A percentile compares a stretch with the other conserved stretches of the same genome.
phyloP scores from a whole-genome alignment of 2,888 invertebrate genomes.

The Xiphydria camelus region DNA sequence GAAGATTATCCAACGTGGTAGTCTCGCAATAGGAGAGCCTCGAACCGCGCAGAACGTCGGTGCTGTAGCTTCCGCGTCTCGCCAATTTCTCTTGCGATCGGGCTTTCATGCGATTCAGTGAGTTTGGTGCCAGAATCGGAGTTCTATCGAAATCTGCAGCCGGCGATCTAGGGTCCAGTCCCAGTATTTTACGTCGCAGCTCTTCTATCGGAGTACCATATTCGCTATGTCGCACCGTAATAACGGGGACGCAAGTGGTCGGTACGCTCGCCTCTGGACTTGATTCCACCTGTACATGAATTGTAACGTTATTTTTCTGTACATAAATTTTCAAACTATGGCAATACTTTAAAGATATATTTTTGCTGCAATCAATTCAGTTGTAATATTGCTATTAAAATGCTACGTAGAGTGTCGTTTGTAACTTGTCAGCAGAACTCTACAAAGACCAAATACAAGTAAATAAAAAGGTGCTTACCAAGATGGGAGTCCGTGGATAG shows the following conservation, averaged over 20 bases:
- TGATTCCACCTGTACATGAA: too few relatives aligned
- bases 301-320: too few relatives aligned
- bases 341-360: too few relatives aligned
- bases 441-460: too few relatives aligned
- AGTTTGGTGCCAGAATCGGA: slow-evolving; percentile 41
- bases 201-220: not conserved
- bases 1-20: slow-evolving; percentile 25
- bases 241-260: not conserved
- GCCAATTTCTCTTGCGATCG: slow-evolving; percentile 22
- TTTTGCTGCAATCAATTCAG: too few relatives aligned
- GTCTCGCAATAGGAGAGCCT: slow-evolving; percentile 39
- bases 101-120: slow-evolving; percentile 21
- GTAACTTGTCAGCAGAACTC: too few relatives aligned
- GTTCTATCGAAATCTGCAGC: slow-evolving; percentile 48
- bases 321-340: too few relatives aligned
- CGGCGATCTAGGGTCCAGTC: slow-evolving; percentile 49
- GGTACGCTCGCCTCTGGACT: too few relatives aligned
- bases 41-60: slow-evolving; percentile 12
- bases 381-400: too few relatives aligned
- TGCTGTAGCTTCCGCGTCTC: slow-evolving; percentile 20
- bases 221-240: not conserved
- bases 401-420: too few relatives aligned
- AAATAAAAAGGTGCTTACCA: too few relatives aligned
- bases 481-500: slow-evolving; percentile 28
- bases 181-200: slow-evolving; percentile 20